Evolutionary conservation across 1,140 invertebrate genomes (phyloP).

Genomic region (Luehdorfia chinensis): DNA sequence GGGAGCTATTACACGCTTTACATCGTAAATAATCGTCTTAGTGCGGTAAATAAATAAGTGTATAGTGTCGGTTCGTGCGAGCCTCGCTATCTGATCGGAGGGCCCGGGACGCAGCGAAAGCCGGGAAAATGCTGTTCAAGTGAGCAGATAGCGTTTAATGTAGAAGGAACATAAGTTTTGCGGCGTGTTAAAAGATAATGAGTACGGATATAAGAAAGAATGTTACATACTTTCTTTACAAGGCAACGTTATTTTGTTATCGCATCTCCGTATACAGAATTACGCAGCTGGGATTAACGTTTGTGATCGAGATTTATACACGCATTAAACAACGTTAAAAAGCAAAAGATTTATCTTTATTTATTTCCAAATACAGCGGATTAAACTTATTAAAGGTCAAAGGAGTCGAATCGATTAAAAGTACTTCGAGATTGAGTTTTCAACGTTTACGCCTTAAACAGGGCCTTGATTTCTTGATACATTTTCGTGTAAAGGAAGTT

Average conservation of each 20-base stretch:
- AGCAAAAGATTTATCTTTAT: constrained; percentile 56
- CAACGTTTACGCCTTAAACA: too few relatives aligned
- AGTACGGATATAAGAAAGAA: constrained; percentile 55
- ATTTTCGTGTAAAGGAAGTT: too few relatives aligned
- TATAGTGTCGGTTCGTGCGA: constrained; percentile 54
- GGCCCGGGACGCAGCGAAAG: constrained; percentile 43
- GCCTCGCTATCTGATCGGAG: constrained; percentile 58
- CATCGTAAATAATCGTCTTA: constrained; percentile 72
- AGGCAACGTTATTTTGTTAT: constrained; percentile 57
- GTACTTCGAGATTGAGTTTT: too few relatives aligned
- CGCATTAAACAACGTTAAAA: constrained; percentile 46
- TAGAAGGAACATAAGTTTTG: constrained; percentile 57
- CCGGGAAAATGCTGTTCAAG: constrained; percentile 62
- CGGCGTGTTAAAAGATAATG: constrained; percentile 66
- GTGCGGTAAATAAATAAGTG: constrained; percentile 69
- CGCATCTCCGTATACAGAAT: constrained; percentile 33
- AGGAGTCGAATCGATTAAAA: too few relatives aligned
- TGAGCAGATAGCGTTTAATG: constrained; percentile 54
- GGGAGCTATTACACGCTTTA: constrained; percentile 58
- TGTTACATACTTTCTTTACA: constrained; percentile 47
- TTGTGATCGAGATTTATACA: constrained; percentile 51
- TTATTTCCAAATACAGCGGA: constrained; percentile 41
- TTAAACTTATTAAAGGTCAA: constrained; percentile 51
- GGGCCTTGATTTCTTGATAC: too few relatives aligned
- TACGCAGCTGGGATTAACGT: constrained; percentile 4